A percentile compares a stretch with the other conserved stretches of the same genome.
These are phyloP conservation scores for Cynaeus angustus DNA, from an alignment of 2,888 invertebrate genomes.

Conservation along the genomic window DNA sequence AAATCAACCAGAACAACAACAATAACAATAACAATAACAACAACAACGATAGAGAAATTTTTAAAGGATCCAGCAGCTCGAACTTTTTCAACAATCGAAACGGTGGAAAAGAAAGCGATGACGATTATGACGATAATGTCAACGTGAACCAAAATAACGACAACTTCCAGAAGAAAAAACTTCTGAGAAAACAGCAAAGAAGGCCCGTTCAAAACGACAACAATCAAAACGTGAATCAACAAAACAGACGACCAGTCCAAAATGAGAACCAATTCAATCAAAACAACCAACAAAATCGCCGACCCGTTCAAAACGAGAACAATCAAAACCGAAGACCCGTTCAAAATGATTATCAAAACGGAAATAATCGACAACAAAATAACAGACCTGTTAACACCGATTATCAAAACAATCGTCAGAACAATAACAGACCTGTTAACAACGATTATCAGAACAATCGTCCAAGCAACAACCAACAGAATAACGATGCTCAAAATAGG, in stretches of 20 bases:
- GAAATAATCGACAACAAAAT: slow-evolving; percentile 56
- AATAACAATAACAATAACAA: slow-evolving; percentile 56
- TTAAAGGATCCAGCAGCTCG: slow-evolving; percentile 83
- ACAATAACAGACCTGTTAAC: slow-evolving; percentile 41
- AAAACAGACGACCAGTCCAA: slow-evolving; percentile 55
- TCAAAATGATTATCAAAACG: slow-evolving; percentile 48
- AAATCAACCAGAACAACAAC: slow-evolving; percentile 62
- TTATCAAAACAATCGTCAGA: slow-evolving; percentile 57
- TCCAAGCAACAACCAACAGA: slow-evolving; percentile 46
- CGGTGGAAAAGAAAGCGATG: slow-evolving; percentile 75
- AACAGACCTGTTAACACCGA: slow-evolving; percentile 47
- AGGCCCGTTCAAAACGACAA: slow-evolving; percentile 63
- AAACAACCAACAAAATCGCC: slow-evolving; percentile 60
- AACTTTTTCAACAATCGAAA: slow-evolving; percentile 83
- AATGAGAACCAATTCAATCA: slow-evolving; percentile 58
- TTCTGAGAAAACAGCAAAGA: slow-evolving; percentile 69
- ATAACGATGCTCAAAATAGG: slow-evolving; percentile 24
- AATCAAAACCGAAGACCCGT: slow-evolving; percentile 50
- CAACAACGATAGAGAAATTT: slow-evolving; percentile 74
- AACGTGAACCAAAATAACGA: slow-evolving; percentile 70
- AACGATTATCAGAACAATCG: slow-evolving; percentile 58
- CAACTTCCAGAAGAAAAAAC: slow-evolving; percentile 69
- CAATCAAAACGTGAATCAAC: slow-evolving; percentile 65
- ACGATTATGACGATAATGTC: slow-evolving; percentile 73
- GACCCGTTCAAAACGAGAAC: slow-evolving; percentile 45